Percentiles rank a stretch among this genome's conserved stretches.
phyloP scores from a whole-genome alignment of 2,888 invertebrate species.

The Chloromyia formosa region DNA sequence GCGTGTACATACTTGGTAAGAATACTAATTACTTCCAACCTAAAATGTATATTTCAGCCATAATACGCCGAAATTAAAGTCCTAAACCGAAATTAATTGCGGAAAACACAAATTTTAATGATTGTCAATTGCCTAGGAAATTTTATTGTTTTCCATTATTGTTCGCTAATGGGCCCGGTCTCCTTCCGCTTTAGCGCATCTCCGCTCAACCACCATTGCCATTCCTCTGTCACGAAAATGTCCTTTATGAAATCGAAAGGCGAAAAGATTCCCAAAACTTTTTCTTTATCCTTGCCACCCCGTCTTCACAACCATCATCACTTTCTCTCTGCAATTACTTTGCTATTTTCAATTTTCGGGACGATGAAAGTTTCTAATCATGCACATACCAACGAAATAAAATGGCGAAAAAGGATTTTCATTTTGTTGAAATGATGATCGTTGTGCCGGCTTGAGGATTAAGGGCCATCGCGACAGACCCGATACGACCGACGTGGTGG shows the following conservation, averaged over 20 bases:
- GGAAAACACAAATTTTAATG: slow-evolving; percentile 37
- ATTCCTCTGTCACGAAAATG: no score
- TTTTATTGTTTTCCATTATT: slow-evolving; percentile 32
- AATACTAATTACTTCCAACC: no score
- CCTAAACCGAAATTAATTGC: slow-evolving; percentile 30
- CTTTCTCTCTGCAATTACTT: neutral
- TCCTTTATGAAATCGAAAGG: neutral
- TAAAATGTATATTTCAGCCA: no score
- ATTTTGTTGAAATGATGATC: slow-evolving; percentile 30
- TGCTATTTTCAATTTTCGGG: slow-evolving; percentile 30
- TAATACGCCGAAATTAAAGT: neutral
- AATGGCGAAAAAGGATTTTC: slow-evolving; percentile 35
- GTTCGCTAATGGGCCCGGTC: neutral
- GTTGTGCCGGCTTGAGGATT: neutral
- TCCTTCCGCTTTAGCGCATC: neutral
- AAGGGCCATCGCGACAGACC: neutral
- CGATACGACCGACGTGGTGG: no score
- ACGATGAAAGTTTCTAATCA: slow-evolving; percentile 20
- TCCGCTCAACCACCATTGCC: no score
- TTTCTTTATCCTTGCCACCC: neutral
- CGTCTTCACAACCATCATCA: neutral
- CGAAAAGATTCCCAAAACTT: neutral
- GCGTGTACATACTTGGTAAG: no score
- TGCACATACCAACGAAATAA: slow-evolving; percentile 35
- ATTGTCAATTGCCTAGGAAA: slow-evolving; percentile 35